Evolutionary conservation across 2,888 invertebrate species (phyloP), one percentile per base, ranked within the genome.

Genomic region (Teleiodes luculella): DNA sequence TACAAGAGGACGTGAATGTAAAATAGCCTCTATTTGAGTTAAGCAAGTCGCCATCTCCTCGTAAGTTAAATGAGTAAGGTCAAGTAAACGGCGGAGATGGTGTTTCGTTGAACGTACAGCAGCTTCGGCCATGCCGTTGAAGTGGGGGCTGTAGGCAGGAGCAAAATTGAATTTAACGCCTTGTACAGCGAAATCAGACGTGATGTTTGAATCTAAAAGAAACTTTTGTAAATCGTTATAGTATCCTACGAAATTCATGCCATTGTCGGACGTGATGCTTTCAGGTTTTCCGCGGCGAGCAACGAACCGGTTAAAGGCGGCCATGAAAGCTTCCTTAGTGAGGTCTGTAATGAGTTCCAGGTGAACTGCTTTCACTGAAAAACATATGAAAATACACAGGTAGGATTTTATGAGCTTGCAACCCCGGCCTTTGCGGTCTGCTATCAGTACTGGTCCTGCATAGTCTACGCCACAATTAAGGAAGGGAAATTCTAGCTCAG

Each of bases 261-360:
- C 56, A 13, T 52, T 56, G 18, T 53, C 56, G 8, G 56, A 53
- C 4, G 48, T 48, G 10, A 56, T 52, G 16, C 16, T 48, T 28
- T 30, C 7, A 14, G 49, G 56, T 43, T 52, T 56, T 4, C 55
- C 41, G 1, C 55, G 51, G 8, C 55, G 52, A 16, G 54, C 41
- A 20, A 59, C 52, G 45, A 61, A 61, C 18, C 59, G 56, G 7
- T 57, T 47, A 6, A 62, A 16, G 8, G 57, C 60, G n/a, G 60
- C 60, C 43, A 61, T 46, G 47, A 52, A 64, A 1, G 54, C 58
- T 33, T 47, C 47, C 8, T 33, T 47, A 1, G 56, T 61, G 3
- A 63, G 57, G 30, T 63, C 63, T 5, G 60, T 58, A 16, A 64
- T 58, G 33, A 58, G 60, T 52, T 64, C 63, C 35, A 64, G 28